phyloP scores from a whole-genome alignment of 2,888 invertebrate species.

The Acrobasis suavella region DNA sequence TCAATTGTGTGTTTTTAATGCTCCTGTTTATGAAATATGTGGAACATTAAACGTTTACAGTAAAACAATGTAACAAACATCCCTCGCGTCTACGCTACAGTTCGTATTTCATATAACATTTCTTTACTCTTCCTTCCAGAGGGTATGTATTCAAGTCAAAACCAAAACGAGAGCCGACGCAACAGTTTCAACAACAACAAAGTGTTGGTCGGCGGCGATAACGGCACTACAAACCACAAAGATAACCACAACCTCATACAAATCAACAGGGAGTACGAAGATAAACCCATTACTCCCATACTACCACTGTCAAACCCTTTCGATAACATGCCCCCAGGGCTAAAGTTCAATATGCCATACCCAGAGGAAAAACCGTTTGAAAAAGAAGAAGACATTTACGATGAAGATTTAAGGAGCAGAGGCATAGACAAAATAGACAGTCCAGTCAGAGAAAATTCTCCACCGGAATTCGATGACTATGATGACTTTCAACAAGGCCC shows the following conservation, averaged over 20 bases:
- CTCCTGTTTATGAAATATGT: neutral
- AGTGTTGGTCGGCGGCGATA: slow-evolving; percentile 69
- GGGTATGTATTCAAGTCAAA: slow-evolving; percentile 63
- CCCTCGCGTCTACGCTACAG: neutral
- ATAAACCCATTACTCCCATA: slow-evolving; percentile 46
- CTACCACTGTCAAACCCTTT: slow-evolving; percentile 62
- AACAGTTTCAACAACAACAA: slow-evolving; percentile 74
- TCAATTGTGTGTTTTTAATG: no score
- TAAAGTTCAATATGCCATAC: slow-evolving; percentile 47
- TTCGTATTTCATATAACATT: neutral
- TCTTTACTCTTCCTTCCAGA: slow-evolving; percentile 48
- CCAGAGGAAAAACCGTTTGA: slow-evolving; percentile 37
- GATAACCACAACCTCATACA: slow-evolving; percentile 53
- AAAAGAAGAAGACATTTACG: slow-evolving; percentile 46
- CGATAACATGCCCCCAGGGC: slow-evolving; percentile 61
- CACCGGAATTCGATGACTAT: slow-evolving; percentile 48
- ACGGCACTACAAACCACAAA: slow-evolving; percentile 50
- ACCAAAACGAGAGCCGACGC: slow-evolving; percentile 72
- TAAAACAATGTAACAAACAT: no score
- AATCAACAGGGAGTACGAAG: slow-evolving; percentile 50
- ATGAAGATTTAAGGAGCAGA: slow-evolving; percentile 55
- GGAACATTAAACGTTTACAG: neutral
- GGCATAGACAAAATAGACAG: slow-evolving; percentile 41
- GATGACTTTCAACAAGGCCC: slow-evolving; percentile 47
- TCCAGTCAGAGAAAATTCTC: slow-evolving; percentile 29